Conservation (phyloP, 2,888 invertebrate species). For the Zele albiditarsus region DNA sequence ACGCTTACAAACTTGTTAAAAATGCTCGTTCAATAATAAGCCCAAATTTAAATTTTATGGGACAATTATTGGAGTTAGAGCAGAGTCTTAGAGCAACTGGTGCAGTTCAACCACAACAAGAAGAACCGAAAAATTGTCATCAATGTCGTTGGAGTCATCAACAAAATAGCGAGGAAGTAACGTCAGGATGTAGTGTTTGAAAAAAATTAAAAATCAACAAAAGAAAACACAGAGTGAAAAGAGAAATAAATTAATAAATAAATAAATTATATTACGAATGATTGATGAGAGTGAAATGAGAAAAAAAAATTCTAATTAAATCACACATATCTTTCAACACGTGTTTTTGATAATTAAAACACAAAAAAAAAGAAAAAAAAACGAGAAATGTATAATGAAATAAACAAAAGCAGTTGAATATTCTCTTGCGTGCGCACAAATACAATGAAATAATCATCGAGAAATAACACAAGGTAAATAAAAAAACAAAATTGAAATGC, state of each 20-base stretch:
- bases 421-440: neutral
- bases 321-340: constrained; percentile 9
- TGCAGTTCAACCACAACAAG: constrained; percentile 65
- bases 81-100: constrained; percentile 76
- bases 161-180: constrained; percentile 74
- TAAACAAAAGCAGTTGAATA: neutral
- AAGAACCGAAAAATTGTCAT: constrained; percentile 71
- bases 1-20: constrained; percentile 91
- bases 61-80: constrained; percentile 89
- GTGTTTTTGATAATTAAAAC: constrained; percentile 29
- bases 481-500: neutral
- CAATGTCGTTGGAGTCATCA: constrained; percentile 75
- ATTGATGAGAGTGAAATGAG: neutral
- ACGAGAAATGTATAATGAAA: too few relatives aligned
- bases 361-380: neutral
- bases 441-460: neutral
- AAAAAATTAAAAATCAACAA: constrained; percentile 38
- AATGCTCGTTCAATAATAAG: constrained; percentile 91
- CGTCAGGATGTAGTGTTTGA: constrained; percentile 76
- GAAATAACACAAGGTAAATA: neutral
- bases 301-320: constrained; percentile 26
- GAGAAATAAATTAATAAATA: constrained; percentile 1
- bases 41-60: constrained; percentile 96
- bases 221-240: constrained; percentile 1
- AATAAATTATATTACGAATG: neutral